Percentiles rank a stretch among this genome's conserved stretches.
Evolutionary conservation across 2,797 vertebrate species (phyloP).

Genomic region (Sylvilagus floridanus): DNA sequence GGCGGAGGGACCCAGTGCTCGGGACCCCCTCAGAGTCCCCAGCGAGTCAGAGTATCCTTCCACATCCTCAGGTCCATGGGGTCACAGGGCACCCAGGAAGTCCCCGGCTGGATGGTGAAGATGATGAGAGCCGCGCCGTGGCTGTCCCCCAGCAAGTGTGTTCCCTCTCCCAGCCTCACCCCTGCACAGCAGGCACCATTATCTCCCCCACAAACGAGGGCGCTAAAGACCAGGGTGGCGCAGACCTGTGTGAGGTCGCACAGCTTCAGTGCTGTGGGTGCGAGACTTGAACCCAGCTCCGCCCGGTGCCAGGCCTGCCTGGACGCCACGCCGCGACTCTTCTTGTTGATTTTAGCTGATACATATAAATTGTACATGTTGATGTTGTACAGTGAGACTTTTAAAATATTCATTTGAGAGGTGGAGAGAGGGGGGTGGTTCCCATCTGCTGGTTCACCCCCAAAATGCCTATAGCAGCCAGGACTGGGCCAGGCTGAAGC

Average conservation of each 20-base stretch:
- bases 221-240: not conserved
- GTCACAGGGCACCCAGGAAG: not conserved
- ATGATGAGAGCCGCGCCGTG: too few relatives aligned
- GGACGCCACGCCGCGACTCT: fast-evolving
- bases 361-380: fast-evolving
- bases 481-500: too few relatives aligned
- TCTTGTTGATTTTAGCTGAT: not conserved
- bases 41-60: not conserved
- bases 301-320: fast-evolving
- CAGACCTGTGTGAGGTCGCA: not conserved
- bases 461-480: too few relatives aligned
- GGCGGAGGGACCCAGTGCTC: fast-evolving
- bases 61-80: not conserved
- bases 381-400: fast-evolving
- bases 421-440: too few relatives aligned
- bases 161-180: not conserved
- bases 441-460: too few relatives aligned
- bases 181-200: fast-evolving
- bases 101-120: too few relatives aligned
- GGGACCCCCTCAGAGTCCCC: fast-evolving
- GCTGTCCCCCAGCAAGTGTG: not conserved
- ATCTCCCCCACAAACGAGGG: not conserved
- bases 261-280: not conserved
- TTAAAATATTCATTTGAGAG: too few relatives aligned
- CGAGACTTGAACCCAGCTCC: not conserved